These are phyloP conservation scores for Mesorhabditis sp. DNA, from an alignment of 2,888 invertebrate genomes.

Conservation along the genomic window DNA sequence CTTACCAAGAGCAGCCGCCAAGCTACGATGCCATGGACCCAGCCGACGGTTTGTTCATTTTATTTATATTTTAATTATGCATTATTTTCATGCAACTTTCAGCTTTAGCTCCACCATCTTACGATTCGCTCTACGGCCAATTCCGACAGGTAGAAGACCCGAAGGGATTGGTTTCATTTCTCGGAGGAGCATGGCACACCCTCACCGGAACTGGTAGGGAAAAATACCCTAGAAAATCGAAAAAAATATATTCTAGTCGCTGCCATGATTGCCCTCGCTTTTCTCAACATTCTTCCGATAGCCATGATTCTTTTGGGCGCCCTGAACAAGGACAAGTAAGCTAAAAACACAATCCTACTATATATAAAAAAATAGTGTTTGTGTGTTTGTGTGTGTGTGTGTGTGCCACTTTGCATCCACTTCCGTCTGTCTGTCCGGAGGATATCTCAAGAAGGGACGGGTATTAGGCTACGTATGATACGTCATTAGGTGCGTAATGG, in stretches of 20 bases:
- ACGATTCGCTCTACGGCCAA: slow-evolving; percentile 34
- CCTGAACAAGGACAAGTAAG: slow-evolving; percentile 66
- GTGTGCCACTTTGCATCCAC: no score
- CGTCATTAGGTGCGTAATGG: no score
- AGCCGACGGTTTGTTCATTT: neutral
- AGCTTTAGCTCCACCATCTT: slow-evolving; percentile 30
- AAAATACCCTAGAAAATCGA: neutral
- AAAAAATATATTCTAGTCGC: slow-evolving; percentile 15
- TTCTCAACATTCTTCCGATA: slow-evolving; percentile 63
- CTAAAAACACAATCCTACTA: neutral
- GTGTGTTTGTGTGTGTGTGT: no score
- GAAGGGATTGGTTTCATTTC: neutral
- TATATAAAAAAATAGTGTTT: neutral
- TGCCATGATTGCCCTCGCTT: slow-evolving; percentile 24
- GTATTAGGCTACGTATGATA: no score
- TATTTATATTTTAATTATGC: neutral
- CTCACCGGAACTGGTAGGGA: neutral
- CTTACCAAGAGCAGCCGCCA: slow-evolving; percentile 17
- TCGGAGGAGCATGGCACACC: neutral
- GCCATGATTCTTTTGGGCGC: slow-evolving; percentile 71
- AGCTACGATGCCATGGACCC: slow-evolving; percentile 14
- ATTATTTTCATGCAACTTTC: neutral
- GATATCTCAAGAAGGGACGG: no score
- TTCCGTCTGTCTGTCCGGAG: no score
- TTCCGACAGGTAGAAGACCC: slow-evolving; percentile 17